Evolutionary conservation across 2,888 invertebrate species (phyloP), one percentile per base, ranked within the genome.

Genomic region (Ennomos quercinarius): DNA sequence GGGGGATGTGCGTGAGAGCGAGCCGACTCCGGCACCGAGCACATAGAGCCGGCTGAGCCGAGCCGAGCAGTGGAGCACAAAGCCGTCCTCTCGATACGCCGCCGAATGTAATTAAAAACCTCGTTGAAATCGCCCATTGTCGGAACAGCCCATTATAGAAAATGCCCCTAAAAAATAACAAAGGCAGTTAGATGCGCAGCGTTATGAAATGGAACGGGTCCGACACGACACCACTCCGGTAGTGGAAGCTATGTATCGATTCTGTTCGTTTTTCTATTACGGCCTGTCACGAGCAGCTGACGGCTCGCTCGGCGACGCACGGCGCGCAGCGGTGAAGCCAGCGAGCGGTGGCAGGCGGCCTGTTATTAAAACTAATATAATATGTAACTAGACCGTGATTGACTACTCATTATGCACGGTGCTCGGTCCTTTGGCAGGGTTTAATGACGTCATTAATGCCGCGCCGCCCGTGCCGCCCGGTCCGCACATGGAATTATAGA

Each of bases 251-350:
- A 63, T 72, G 71, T 71, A 79, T 77, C 74, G 78, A 78, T 76
- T 75, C 70, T 64, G 69, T 72, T 68, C 66, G 66, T 74, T 81
- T 81, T 81, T 77, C 75, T 77, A 78, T 80, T 74, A 74, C 63
- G 62, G 63, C 72, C 77, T 72, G 81, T 81, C 84, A 71, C 56
- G 27, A 53, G 74, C 85, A 84, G 81, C 73, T 77, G 84, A 75
- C 81, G 77, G 54, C 34, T 13, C 52, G 38, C 3, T 45, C 27
- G 35, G 11, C 42, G 10, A 6, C 35, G 11, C n/a, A n/a, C n/a
- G n/a, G n/a, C n/a, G n/a, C n/a, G n/a, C n/a, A n/a, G 1, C 35
- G 39, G 44, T 13, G 17, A 17, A 17, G 17, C 17, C 17, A 17
- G 17, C 17, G 2, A 17, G 17, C 17, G 39, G n/a, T n/a, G n/a